Conservation (phyloP, 92 coral and sea anemone genomes). For the Epizoanthus fatuus region DNA sequence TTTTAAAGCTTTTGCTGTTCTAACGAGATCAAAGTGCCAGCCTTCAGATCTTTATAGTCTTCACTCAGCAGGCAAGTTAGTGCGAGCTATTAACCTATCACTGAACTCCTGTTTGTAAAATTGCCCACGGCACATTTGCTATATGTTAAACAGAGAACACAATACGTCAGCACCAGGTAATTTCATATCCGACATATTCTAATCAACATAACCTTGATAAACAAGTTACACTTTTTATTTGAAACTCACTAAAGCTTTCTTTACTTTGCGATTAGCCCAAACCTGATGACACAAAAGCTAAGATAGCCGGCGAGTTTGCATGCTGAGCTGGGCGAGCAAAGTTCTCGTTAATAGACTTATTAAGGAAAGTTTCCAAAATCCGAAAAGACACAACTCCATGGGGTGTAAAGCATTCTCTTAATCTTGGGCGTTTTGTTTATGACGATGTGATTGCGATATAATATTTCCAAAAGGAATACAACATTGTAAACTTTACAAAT, state of each 20-base stretch:
- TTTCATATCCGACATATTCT: constrained; percentile 35
- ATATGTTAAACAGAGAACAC: neutral
- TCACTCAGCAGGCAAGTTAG: constrained; percentile 9
- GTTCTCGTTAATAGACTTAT: constrained; percentile 2
- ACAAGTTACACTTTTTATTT: constrained; percentile 2
- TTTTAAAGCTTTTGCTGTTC: neutral
- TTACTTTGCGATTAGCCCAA: constrained; percentile 19
- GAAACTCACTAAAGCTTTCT: constrained; percentile 18
- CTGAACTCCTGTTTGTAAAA: neutral
- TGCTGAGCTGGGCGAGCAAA: constrained; percentile 20
- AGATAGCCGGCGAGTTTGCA: neutral
- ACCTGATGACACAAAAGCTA: neutral
- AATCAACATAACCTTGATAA: constrained; percentile 35
- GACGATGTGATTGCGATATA: neutral
- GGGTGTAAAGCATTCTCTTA: neutral
- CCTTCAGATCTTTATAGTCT: neutral
- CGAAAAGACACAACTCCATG: constrained; percentile 11
- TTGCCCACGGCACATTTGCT: constrained; percentile 30
- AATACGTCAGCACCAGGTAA: constrained; percentile 23
- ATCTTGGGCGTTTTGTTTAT: neutral
- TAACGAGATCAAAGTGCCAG: constrained; percentile 6
- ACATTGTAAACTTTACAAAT: neutral
- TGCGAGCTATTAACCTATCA: constrained; percentile 9
- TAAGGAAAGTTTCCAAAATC: neutral
- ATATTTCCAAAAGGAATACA: neutral